A percentile compares a stretch with the other conserved stretches of the same genome.
These are phyloP conservation scores for Cerceris ruficornis DNA, from an alignment of 2,888 invertebrate genomes.

Conservation along the genomic window DNA sequence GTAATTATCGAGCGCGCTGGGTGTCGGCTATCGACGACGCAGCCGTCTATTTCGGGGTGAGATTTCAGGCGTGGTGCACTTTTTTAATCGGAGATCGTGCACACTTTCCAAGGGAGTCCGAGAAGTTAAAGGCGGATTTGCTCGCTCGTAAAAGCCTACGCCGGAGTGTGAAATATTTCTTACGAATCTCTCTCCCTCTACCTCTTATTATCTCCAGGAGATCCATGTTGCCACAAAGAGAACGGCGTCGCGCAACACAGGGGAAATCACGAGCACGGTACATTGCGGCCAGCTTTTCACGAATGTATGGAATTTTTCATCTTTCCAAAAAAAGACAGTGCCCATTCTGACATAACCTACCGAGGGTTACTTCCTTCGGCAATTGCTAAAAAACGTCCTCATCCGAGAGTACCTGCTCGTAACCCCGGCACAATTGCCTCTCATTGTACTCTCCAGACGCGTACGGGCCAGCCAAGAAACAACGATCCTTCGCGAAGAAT, in stretches of 20 bases:
- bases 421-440: background rate
- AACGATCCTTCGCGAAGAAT: too few relatives aligned
- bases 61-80: background rate
- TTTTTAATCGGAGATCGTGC: background rate
- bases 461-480: background rate
- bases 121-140: background rate
- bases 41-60: background rate
- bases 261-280: slow-evolving; percentile 59
- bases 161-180: slow-evolving; percentile 22
- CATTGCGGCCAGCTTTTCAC: slow-evolving; percentile 55
- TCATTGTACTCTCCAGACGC: background rate
- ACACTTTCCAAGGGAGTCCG: background rate
- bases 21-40: slow-evolving; percentile 4
- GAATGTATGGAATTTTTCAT: slow-evolving; percentile 70
- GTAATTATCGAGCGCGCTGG: slow-evolving; percentile 41
- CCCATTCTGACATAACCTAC: background rate
- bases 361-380: background rate
- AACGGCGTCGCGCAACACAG: slow-evolving; percentile 54
- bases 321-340: slow-evolving; percentile 24
- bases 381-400: background rate
- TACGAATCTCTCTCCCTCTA: slow-evolving; percentile 1
- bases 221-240: slow-evolving; percentile 27
- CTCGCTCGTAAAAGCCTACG: background rate
- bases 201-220: slow-evolving; percentile 37
- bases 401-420: background rate